Conservation (phyloP, 2,888 invertebrate species). For the Thecophora atra region DNA sequence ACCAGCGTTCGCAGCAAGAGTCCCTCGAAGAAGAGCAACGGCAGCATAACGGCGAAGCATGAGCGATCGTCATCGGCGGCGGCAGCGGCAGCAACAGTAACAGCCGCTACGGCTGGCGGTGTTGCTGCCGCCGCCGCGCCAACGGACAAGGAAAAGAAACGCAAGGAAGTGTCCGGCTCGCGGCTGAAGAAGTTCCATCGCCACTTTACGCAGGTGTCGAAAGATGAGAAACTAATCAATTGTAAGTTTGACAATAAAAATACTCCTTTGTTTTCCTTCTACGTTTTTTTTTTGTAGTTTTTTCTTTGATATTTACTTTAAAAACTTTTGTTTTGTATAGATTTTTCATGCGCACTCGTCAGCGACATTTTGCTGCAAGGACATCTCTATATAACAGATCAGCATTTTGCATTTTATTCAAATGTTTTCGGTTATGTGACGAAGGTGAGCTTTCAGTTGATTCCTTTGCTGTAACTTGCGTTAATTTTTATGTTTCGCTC, state of each 20-base stretch:
- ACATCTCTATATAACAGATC: conserved; percentile 91
- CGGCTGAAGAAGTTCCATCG: conserved; percentile 90
- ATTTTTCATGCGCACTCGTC: conserved; percentile 92
- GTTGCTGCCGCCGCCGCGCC: conserved; percentile 36
- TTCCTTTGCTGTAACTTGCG: no score
- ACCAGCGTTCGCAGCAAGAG: conserved; percentile 57
- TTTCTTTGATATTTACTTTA: not conserved
- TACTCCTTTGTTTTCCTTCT: conserved; percentile 62
- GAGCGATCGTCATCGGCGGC: conserved; percentile 47
- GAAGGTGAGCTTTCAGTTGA: conserved; percentile 72
- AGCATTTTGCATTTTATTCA: conserved; percentile 95
- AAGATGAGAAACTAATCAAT: conserved; percentile 86
- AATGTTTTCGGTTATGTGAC: conserved; percentile 95
- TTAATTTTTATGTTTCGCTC: not conserved
- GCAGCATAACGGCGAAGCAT: conserved; percentile 56
- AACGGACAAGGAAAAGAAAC: conserved; percentile 63
- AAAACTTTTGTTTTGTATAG: conserved; percentile 67
- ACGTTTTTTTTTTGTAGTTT: conserved; percentile 65
- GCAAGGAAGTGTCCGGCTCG: conserved; percentile 66
- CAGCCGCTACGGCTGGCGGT: conserved; percentile 16
- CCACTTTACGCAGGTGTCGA: conserved; percentile 84
- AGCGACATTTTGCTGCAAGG: conserved; percentile 93
- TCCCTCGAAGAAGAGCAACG: conserved; percentile 51
- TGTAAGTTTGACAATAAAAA: conserved; percentile 69
- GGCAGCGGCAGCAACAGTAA: conserved; percentile 41